Base-by-base conservation (phyloP, 1,140 invertebrate species). In the Ostrea denselamellosa region DNA sequence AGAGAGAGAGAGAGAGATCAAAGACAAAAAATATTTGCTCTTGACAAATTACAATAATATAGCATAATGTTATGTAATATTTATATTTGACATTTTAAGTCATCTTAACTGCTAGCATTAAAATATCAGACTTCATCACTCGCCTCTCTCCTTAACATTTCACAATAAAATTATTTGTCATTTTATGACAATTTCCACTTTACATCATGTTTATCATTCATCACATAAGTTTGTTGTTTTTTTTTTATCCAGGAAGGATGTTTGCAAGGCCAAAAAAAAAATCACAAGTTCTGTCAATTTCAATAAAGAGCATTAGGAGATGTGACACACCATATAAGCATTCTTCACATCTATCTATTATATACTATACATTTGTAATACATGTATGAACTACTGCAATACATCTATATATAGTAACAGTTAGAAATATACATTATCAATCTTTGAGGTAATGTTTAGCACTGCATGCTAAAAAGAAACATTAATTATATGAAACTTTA, bases 181-280 rank as follows among this genome's bases (percentile, higher is more conserved):
- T 62, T 62, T 62, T n/a, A 17, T n/a, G 56, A 77, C 25, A 5
- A 77, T 34, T 77, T 77, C 68, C 68, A 25, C 28, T 14, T 14
- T 9, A 77, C 14, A 25, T 25, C 25, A 28, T 14, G 14, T 14
- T 14, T 14, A 34, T 25, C 28, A 77, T 34, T 77, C 12, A 28
- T 77, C 12, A 77, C 22, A 25, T 8, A 8, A 71, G 28, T 12
- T 22, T 71, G 22, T 8, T 34, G 12, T 77, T 62, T 77, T 34
- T 77, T 62, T 34, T 22, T 14, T 34, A 77, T 77, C 68, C 22
- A 77, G 68, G 68, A 77, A 77, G 68, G 68, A 77, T 77, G 68
- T 77, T 77, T 77, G 34, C 68, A 34, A 34, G 68, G 68, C 68
- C 68, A 28, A 12, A 34, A 25, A 58, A 58, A 5, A 62, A 19